These are phyloP conservation scores for Anas flavirostris DNA, from an alignment of 2,797 vertebrate genomes.

Conservation along the genomic window DNA sequence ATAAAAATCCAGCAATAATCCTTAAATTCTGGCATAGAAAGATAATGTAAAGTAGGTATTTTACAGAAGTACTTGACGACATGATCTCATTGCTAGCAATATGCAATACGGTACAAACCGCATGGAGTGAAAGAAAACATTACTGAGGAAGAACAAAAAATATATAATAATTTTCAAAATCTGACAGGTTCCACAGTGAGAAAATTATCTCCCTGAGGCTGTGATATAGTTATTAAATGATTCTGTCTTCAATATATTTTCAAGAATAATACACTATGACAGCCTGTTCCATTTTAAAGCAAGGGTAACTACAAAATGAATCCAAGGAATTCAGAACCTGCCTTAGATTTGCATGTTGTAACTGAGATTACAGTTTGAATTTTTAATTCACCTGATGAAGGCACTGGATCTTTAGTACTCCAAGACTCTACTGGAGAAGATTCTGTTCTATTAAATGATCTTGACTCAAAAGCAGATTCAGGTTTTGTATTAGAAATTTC, in stretches of 20 bases:
- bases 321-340: constrained; percentile 33
- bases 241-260: neutral
- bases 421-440: neutral
- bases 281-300: constrained; percentile 13
- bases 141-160: neutral
- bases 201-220: neutral
- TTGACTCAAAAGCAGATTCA: constrained; percentile 11
- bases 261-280: neutral
- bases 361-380: constrained; percentile 19
- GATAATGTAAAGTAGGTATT: neutral
- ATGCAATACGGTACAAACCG: neutral
- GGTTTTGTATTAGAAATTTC: neutral
- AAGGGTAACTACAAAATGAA: constrained; percentile 11
- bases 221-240: neutral
- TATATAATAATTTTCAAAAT: neutral
- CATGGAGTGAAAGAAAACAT: neutral
- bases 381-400: constrained; percentile 59
- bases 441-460: constrained; percentile 15
- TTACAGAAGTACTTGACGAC: neutral
- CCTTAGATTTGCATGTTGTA: constrained; percentile 36
- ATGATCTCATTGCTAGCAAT: neutral
- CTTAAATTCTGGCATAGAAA: neutral
- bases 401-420: constrained; percentile 1
- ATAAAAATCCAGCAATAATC: neutral
- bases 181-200: neutral